These are phyloP conservation scores for Fratercula arctica DNA, from an alignment of 2,797 vertebrate species.

Conservation along the genomic window DNA sequence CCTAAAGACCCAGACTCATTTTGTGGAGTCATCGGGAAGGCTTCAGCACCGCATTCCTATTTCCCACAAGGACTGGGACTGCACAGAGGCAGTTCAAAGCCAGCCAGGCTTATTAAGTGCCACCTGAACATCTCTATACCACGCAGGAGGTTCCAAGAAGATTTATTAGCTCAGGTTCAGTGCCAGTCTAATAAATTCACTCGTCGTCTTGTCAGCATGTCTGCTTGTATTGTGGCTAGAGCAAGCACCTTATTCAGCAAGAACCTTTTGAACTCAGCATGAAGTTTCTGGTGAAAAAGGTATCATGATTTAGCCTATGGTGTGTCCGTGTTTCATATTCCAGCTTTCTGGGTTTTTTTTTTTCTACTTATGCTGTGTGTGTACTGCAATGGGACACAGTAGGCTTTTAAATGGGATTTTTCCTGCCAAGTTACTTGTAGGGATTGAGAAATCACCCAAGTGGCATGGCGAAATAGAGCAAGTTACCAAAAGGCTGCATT, in stretches of 20 bases:
- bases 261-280: background rate
- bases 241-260: background rate
- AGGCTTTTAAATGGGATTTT: background rate
- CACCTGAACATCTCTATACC: constrained; percentile 5
- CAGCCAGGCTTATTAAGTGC: background rate
- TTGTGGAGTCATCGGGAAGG: background rate
- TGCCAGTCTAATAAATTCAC: background rate
- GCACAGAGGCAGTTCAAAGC: background rate
- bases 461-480: background rate
- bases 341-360: background rate
- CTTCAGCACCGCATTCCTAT: background rate
- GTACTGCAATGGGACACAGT: background rate
- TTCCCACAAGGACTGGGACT: background rate
- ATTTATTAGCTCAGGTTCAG: background rate
- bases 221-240: background rate
- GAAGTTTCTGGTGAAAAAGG: background rate
- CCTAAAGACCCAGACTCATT: background rate
- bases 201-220: background rate
- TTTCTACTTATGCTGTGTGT: background rate
- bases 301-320: background rate
- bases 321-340: background rate
- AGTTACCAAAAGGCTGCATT: background rate
- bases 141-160: background rate
- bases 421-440: background rate
- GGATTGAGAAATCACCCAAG: background rate